A percentile compares a stretch with the other conserved stretches of the same genome.
Conservation (phyloP, 2,797 vertebrate species). For the Poecilia picta region DNA sequence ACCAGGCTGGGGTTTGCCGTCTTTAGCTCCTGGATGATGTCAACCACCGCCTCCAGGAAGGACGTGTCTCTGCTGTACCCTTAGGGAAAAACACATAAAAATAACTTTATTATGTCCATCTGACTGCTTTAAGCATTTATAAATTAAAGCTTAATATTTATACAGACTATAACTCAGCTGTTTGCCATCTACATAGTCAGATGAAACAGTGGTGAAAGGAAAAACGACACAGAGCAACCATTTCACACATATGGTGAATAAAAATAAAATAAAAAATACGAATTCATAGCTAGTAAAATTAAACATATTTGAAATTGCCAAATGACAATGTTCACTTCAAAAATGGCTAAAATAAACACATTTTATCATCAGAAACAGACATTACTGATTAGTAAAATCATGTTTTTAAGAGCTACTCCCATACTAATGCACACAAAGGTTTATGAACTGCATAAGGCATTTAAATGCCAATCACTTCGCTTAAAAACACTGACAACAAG, state of each 20-base stretch:
- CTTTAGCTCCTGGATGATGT: conserved; percentile 93
- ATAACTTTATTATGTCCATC: neutral
- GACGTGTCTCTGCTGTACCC: conserved; percentile 93
- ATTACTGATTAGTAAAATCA: neutral
- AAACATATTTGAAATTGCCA: too few relatives aligned
- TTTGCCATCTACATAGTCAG: neutral
- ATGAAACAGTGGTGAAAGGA: neutral
- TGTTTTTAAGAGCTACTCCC: neutral
- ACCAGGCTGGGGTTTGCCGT: conserved; percentile 86
- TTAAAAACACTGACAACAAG: neutral
- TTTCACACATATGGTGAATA: neutral
- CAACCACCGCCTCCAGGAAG: conserved; percentile 92
- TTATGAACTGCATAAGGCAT: neutral
- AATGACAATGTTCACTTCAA: neutral
- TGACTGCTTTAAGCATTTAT: neutral
- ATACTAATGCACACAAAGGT: neutral
- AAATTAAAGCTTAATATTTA: neutral
- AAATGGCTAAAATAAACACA: neutral
- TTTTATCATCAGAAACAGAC: neutral
- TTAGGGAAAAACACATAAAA: conserved; percentile 43
- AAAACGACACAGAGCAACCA: neutral
- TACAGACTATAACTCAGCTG: neutral
- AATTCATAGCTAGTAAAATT: too few relatives aligned
- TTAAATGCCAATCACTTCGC: neutral
- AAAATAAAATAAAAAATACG: neutral